These are phyloP conservation scores for Lynx canadensis DNA, from an alignment of 2,113 vertebrate species.

Conservation along the genomic window DNA sequence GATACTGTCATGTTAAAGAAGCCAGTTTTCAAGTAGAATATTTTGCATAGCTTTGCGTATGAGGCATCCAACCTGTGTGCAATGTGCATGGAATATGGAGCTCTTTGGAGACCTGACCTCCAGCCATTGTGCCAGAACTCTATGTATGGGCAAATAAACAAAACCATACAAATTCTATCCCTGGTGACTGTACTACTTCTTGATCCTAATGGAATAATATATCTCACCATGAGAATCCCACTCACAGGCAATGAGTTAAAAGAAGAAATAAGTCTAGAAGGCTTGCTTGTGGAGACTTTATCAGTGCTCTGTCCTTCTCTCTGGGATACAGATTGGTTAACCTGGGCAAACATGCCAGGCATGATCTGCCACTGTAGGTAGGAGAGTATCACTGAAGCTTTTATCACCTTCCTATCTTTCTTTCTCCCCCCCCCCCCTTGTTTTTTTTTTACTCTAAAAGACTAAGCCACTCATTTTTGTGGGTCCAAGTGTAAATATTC, in stretches of 20 bases:
- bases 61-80: background rate
- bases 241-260: background rate
- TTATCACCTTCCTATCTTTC: background rate
- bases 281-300: background rate
- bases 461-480: background rate
- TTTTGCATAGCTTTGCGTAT: background rate
- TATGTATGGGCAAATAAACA: background rate
- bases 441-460: background rate
- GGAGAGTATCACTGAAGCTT: background rate
- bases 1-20: background rate
- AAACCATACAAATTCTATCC: constrained; percentile 2
- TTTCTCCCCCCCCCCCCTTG: background rate
- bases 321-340: background rate
- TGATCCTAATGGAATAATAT: background rate
- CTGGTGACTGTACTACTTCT: background rate
- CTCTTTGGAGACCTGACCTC: background rate
- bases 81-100: background rate
- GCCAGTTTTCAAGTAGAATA: constrained; percentile 1
- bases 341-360: background rate
- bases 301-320: background rate
- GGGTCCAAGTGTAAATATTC: background rate
- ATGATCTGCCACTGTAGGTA: background rate
- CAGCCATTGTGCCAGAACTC: background rate
- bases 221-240: background rate
- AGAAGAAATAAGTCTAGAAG: background rate